Percentiles rank a stretch among this genome's conserved stretches.
Evolutionary conservation across 2,888 invertebrate species (phyloP).

Genomic region (Malachius bipustulatus): DNA sequence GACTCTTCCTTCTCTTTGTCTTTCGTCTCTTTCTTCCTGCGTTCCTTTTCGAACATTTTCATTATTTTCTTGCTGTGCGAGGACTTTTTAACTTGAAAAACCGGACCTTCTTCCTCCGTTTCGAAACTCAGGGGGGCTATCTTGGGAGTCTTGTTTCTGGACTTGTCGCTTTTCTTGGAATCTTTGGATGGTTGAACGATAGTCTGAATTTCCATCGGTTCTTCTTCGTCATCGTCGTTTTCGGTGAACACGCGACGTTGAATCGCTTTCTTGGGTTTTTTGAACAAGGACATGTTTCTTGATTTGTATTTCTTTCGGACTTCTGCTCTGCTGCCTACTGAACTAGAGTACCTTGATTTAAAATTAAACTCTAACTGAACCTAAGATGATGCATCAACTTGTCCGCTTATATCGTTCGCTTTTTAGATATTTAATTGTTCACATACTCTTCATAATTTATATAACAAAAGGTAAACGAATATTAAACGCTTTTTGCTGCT

Average conservation of each 20-base stretch:
- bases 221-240: constrained; percentile 54
- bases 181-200: constrained; percentile 17
- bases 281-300: constrained; percentile 66
- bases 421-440: no score
- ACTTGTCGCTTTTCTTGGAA: constrained; percentile 32
- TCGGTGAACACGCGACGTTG: constrained; percentile 63
- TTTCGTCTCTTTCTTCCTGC: constrained; percentile 45
- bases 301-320: constrained; percentile 1
- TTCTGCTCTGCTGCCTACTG: background rate
- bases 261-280: constrained; percentile 77
- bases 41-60: constrained; percentile 71
- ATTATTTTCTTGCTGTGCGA: constrained; percentile 84
- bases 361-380: no score
- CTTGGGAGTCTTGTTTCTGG: constrained; percentile 32
- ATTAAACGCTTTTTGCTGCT: no score
- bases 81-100: constrained; percentile 92
- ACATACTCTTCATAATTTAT: no score
- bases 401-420: no score
- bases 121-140: constrained; percentile 71
- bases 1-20: constrained; percentile 34
- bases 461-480: no score
- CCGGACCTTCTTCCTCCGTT: constrained; percentile 68
- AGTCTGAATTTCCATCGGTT: constrained; percentile 34
- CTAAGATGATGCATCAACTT: no score
- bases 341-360: no score